phyloP scores from a whole-genome alignment of 35 echinoderm and acorn worm genomes.

The Amphiura filiformis region DNA sequence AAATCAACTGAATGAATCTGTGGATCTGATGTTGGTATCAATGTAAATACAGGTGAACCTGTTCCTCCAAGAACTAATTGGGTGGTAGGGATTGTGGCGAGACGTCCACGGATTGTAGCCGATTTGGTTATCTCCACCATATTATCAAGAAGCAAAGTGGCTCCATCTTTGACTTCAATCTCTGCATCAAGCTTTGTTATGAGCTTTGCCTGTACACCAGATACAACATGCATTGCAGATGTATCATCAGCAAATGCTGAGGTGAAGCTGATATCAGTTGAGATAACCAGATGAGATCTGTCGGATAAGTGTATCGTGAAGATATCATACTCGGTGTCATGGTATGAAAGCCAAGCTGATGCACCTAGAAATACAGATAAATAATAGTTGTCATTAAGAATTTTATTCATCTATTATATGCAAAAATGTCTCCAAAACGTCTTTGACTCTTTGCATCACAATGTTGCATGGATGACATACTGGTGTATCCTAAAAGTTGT shows the following conservation, averaged over 20 bases:
- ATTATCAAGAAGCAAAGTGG: constrained; percentile 25
- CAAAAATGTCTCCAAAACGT: no score
- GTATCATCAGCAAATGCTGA: neutral
- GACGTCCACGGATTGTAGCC: constrained; percentile 37
- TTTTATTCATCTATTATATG: no score
- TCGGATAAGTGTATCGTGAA: constrained; percentile 5
- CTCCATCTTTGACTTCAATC: constrained; percentile 23
- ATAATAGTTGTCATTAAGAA: no score
- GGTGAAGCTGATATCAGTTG: constrained; percentile 8
- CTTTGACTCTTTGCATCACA: no score
- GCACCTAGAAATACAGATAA: constrained; percentile 56
- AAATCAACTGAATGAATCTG: neutral
- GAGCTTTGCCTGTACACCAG: constrained; percentile 1
- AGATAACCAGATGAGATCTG: constrained; percentile 55
- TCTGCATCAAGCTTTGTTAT: constrained; percentile 3
- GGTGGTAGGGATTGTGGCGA: neutral
- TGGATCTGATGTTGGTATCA: constrained; percentile 35
- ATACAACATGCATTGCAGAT: constrained; percentile 22
- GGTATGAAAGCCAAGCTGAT: constrained; percentile 51
- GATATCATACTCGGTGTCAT: neutral
- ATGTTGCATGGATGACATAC: no score
- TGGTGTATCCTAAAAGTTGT: no score
- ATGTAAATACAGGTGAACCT: neutral
- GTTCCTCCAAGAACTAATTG: constrained; percentile 40
- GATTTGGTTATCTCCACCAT: constrained; percentile 27